Base-by-base conservation (phyloP, 2,113 vertebrate species). In the Seriola dumerili region DNA sequence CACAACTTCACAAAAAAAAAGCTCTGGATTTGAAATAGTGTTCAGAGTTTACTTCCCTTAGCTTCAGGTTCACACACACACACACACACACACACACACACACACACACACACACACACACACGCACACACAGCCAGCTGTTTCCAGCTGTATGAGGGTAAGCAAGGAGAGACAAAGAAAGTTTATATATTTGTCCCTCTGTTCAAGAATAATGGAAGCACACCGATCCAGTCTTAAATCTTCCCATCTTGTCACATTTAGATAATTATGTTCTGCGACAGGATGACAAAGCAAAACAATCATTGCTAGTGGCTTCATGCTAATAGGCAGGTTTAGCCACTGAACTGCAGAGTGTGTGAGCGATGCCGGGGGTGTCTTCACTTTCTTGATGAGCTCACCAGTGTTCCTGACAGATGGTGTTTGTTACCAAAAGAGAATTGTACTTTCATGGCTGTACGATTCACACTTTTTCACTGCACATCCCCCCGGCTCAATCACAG, bases 351-450 rank as follows among this genome's bases (percentile, higher is more conserved):
- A 52, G 42, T 68, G 65, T 75, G 63, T 66, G 75, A 63, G 80
- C 63, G 75, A 72, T 57, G 69, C 79, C 59, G 58, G 78, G 68
- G 80, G 83, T 85, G 77, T 84, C 63, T 83, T 78, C 68, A 59
- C 68, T 75, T 78, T 87, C 55, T 69, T 83, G 77, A 86, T 87
- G 82, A 89, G 80, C 85, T 86, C 72, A 81, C 78, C 57, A 84
- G 55, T 54, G 57, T 75, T 89, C 72, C 72, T 82, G 76, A 87
- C 92, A 94, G 93, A 93, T 93, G 91, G 80, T 85, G 88, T 85
- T 91, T 92, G 88, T 86, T 89, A 84, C 77, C 63, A 61, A 80
- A 68, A 77, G 73, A 91, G 75, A 91, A 87, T 77, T 83, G 72
- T 63, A 84, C 80, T 89, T 91, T 75, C 78, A 84, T 74, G 83